Percentiles rank a stretch among this genome's conserved stretches.
These are phyloP conservation scores for Loris lydekkerianus DNA, from an alignment of 2,797 vertebrate genomes.

Conservation along the genomic window DNA sequence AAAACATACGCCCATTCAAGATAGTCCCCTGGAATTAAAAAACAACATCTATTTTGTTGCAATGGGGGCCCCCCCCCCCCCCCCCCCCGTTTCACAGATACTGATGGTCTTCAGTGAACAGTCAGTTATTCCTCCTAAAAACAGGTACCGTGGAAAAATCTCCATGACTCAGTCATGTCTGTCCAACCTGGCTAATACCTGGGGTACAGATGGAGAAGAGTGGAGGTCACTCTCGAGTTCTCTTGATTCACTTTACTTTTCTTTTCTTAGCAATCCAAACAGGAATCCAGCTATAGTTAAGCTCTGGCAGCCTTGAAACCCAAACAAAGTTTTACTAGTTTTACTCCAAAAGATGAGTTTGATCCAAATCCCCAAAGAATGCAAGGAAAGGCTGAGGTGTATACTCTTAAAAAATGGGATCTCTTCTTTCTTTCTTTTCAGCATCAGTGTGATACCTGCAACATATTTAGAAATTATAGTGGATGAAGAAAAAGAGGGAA, in stretches of 20 bases:
- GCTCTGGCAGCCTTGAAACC: slow-evolving; percentile 58
- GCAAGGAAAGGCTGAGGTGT: not conserved
- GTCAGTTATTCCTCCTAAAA: slow-evolving; percentile 27
- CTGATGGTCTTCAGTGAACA: not conserved
- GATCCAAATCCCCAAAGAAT: not conserved
- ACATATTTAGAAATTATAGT: not conserved
- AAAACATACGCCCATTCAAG: too few relatives aligned
- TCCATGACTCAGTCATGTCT: slow-evolving; percentile 47
- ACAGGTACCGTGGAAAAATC: not conserved
- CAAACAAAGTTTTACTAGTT: slow-evolving; percentile 76
- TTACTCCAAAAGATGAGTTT: slow-evolving; percentile 58
- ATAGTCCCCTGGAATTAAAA: too few relatives aligned
- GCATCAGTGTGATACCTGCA: not conserved
- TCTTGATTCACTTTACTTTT: slow-evolving; percentile 68
- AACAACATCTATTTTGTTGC: too few relatives aligned
- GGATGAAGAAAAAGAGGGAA: not conserved
- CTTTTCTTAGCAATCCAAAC: slow-evolving; percentile 61
- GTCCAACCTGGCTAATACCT: not conserved
- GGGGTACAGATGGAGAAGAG: slow-evolving; percentile 49
- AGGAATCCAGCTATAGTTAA: slow-evolving; percentile 58
- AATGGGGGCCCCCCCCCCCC: too few relatives aligned
- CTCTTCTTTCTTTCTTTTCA: not conserved
- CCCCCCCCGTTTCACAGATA: not conserved
- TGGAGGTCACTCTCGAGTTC: slow-evolving; percentile 35
- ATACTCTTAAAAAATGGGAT: not conserved